These are phyloP conservation scores for Vollenhovia emeryi DNA, from an alignment of 1,140 invertebrate genomes.

Conservation along the genomic window DNA sequence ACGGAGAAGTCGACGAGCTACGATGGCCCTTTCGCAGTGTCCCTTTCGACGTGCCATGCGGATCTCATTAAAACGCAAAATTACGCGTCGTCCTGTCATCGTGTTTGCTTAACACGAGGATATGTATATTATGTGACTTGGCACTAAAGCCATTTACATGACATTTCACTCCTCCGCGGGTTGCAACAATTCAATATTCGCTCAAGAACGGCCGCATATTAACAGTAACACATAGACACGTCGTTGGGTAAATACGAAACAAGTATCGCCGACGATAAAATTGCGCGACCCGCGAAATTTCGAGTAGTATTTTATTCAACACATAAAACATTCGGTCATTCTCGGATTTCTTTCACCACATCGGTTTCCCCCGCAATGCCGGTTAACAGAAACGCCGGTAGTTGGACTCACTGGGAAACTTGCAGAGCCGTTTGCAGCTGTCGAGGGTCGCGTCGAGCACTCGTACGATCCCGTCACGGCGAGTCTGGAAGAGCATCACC, in stretches of 20 bases:
- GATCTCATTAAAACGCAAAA: constrained; percentile 34
- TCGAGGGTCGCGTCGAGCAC: constrained; percentile 65
- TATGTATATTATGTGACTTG: constrained; percentile 23
- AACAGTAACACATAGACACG: background rate
- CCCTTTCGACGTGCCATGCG: constrained; percentile 10
- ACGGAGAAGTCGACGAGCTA: constrained; percentile 3
- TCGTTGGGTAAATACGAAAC: background rate
- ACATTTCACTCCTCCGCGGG: background rate
- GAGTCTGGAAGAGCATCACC: constrained; percentile 72
- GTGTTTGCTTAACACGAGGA: constrained; percentile 13
- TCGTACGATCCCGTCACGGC: constrained; percentile 66
- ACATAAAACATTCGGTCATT: too few relatives aligned
- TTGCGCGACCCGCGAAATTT: background rate
- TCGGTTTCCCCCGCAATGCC: background rate
- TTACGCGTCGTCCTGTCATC: constrained; percentile 27
- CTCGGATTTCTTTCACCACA: background rate
- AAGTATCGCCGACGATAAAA: background rate
- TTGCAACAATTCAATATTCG: background rate
- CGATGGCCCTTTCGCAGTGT: constrained; percentile 32
- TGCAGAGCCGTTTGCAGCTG: constrained; percentile 68
- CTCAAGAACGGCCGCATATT: background rate
- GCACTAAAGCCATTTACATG: constrained; percentile 3
- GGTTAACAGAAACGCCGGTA: background rate
- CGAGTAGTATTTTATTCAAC: background rate
- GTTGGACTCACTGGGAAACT: constrained; percentile 72